Base-by-base conservation (phyloP, 1,140 invertebrate species). In the Macrocentrus cingulum region DNA sequence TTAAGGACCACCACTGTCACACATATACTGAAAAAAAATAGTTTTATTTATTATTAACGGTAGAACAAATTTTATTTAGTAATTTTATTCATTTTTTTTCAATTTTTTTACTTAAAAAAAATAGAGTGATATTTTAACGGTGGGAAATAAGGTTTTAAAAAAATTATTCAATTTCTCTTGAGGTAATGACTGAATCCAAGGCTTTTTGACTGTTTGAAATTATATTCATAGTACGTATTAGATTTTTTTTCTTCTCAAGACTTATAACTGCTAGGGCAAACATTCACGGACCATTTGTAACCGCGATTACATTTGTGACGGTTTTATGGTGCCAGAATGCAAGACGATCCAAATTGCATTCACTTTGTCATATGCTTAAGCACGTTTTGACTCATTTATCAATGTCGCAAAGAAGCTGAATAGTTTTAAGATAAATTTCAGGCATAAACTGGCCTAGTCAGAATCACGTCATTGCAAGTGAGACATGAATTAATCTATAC, bases 1-100 rank as follows among this genome's bases (percentile, higher is more conserved):
- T 99, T 99, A 32, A 99, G 84, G 6, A 99, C 95, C 61, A 98
- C 90, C 55, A 99, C 96, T n/a, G 97, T 99, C 57, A 98, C 94
- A 74, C 96, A 95, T 81, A 98, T 98, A 80, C 91, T 94, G 84
- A 42, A 83, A 82, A 59, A 54, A 32, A 46, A 22, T n/a, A 36
- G 23, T 9, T 34, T 25, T 22, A 53, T 25, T 45, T 29, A 32
- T 39, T 52, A 5, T 37, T 34, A 16, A 19, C 2, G 6, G 8
- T 18, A 19, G 8, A 19, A 25, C 42, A n/a, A 25, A 2, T 49
- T 13, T n/a, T 15, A 55, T 55, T 29, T 22, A 5, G 2, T 13
- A 1, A 1, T 9, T 39, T 39, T 39, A 13, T 1, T 4, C 1
- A 2, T 1, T 39, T 2, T 13, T 6, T 39, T 1, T n/a, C 16